phyloP scores from a whole-genome alignment of 2,797 vertebrate genomes.

The Chelon auratus region DNA sequence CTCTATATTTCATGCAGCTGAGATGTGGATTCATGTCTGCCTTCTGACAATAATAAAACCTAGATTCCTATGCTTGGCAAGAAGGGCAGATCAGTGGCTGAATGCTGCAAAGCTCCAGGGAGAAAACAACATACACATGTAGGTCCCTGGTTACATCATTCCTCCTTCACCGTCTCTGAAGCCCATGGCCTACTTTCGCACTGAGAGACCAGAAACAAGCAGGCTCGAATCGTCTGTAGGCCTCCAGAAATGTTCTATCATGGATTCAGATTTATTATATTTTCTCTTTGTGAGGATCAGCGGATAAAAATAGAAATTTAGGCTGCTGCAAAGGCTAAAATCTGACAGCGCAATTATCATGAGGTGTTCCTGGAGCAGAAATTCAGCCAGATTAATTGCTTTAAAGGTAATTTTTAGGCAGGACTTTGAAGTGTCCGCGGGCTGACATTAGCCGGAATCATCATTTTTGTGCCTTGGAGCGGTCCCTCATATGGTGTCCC shows the following conservation, averaged over 20 bases:
- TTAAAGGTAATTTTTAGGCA: constrained; percentile 46
- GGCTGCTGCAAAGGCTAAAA: constrained; percentile 40
- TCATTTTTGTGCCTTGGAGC: constrained; percentile 42
- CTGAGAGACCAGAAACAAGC: constrained; percentile 49
- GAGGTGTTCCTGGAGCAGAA: constrained; percentile 46
- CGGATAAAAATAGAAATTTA: constrained; percentile 48
- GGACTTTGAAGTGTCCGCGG: constrained; percentile 54
- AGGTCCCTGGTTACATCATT: constrained; percentile 73
- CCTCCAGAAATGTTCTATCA: constrained; percentile 17
- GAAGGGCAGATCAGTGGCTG: constrained; percentile 17
- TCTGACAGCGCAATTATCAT: constrained; percentile 43
- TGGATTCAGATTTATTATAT: constrained; percentile 35
- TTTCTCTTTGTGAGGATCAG: constrained; percentile 29
- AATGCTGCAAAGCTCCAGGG: constrained; percentile 45
- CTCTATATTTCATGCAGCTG: not conserved
- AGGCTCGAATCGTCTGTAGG: constrained; percentile 16
- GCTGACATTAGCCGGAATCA: constrained; percentile 41
- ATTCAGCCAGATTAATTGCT: constrained; percentile 50
- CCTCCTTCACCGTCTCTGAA: constrained; percentile 60
- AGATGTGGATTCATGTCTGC: constrained; percentile 7
- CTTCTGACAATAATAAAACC: constrained; percentile 15
- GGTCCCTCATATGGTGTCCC: constrained; percentile 38
- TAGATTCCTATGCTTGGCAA: constrained; percentile 6
- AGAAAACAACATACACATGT: constrained; percentile 64
- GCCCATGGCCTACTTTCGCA: constrained; percentile 68